Percentiles rank a stretch among this genome's conserved stretches.
phyloP scores from a whole-genome alignment of 2,888 invertebrate genomes.

The Dryomyza anilis region DNA sequence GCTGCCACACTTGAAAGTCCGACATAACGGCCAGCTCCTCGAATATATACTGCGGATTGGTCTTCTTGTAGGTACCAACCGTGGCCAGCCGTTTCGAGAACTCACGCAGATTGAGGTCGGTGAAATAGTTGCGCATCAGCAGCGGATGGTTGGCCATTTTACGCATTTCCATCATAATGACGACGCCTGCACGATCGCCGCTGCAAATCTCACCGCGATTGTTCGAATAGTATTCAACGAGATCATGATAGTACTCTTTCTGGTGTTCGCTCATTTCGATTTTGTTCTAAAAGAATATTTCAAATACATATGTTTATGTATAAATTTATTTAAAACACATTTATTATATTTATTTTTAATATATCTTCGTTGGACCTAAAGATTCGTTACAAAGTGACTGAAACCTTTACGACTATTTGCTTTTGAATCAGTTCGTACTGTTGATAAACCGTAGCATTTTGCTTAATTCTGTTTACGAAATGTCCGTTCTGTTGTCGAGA shows the following conservation, averaged over 20 bases:
- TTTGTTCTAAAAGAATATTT: slow-evolving; percentile 48
- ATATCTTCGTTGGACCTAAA: background rate
- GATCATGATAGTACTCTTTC: slow-evolving; percentile 73
- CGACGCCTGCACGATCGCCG: slow-evolving; percentile 69
- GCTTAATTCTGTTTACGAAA: no score
- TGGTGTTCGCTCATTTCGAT: slow-evolving; percentile 76
- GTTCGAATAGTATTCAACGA: slow-evolving; percentile 73
- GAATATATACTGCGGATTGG: slow-evolving; percentile 76
- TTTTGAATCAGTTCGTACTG: no score
- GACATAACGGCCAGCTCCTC: slow-evolving; percentile 88
- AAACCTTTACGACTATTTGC: no score
- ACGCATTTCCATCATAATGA: slow-evolving; percentile 91
- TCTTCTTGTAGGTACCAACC: slow-evolving; percentile 75
- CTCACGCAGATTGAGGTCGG: slow-evolving; percentile 66
- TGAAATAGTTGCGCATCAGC: slow-evolving; percentile 76
- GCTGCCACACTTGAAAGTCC: slow-evolving; percentile 88
- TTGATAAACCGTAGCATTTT: no score
- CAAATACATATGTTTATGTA: background rate
- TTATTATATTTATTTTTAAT: background rate
- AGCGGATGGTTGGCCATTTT: slow-evolving; percentile 94
- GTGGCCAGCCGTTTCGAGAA: slow-evolving; percentile 74
- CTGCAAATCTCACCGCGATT: slow-evolving; percentile 67
- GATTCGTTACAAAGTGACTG: background rate
- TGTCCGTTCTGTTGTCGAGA: no score
- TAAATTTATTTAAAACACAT: background rate